phyloP scores from a whole-genome alignment of 2,888 invertebrate genomes.

The Tetropium fuscum region DNA sequence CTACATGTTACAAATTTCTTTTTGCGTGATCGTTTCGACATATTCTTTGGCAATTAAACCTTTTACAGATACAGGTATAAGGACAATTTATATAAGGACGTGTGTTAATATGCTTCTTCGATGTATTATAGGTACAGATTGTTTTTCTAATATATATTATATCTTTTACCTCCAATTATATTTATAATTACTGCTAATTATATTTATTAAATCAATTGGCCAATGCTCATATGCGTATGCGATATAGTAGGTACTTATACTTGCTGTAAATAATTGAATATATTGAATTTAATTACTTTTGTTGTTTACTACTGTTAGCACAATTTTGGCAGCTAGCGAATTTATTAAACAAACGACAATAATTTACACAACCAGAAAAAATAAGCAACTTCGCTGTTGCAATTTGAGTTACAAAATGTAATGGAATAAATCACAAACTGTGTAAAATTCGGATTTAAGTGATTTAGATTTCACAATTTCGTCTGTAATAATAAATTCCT shows the following conservation, averaged over 20 bases:
- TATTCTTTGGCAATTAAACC: conserved; percentile 20
- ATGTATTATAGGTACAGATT: no score
- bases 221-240: no score
- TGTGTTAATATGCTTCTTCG: no score
- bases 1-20: conserved; percentile 2
- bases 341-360: neutral
- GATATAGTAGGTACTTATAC: no score
- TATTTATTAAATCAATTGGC: no score
- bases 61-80: neutral
- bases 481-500: conserved; percentile 11
- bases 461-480: conserved; percentile 8
- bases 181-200: no score
- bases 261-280: neutral
- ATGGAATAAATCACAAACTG: conserved; percentile 7
- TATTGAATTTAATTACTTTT: neutral
- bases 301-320: neutral
- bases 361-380: neutral
- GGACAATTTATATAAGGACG: no score
- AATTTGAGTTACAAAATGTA: conserved; percentile 10
- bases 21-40: conserved; percentile 13
- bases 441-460: conserved; percentile 13
- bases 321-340: no score
- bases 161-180: no score
- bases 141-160: no score
- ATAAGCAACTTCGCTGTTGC: neutral